phyloP scores from a whole-genome alignment of 2,797 vertebrate species.

The Myotis findleyi region DNA sequence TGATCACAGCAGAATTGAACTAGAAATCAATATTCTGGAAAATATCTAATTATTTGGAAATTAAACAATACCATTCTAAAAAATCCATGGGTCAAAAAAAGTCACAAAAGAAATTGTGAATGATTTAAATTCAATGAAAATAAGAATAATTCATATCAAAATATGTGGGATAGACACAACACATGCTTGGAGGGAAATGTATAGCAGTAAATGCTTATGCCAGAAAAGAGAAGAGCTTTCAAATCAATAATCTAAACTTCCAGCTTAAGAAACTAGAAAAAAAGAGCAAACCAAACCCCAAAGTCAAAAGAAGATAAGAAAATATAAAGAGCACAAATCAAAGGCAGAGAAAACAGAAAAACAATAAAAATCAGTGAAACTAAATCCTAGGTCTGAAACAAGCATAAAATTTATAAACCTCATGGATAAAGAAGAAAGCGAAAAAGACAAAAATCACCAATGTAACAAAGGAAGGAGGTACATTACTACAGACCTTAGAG shows the following conservation, averaged over 20 bases:
- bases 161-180: not conserved
- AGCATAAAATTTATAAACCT: conserved; percentile 33
- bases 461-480: not conserved
- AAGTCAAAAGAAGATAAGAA: not conserved
- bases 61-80: conserved; percentile 4
- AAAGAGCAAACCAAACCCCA: not conserved
- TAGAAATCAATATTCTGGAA: conserved; percentile 28
- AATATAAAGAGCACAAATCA: not conserved
- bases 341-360: conserved; percentile 12
- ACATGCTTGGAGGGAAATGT: not conserved
- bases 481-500: conserved; percentile 31
- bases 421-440: conserved; percentile 2
- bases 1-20: not conserved
- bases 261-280: conserved; percentile 2
- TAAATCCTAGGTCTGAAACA: conserved; percentile 13
- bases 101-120: conserved; percentile 9
- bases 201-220: not conserved
- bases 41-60: conserved; percentile 34
- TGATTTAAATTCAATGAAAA: conserved; percentile 20
- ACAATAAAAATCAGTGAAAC: not conserved
- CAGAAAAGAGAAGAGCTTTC: not conserved
- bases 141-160: not conserved
- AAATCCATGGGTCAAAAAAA: not conserved
- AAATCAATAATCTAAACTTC: conserved; percentile 21
- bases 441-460: not conserved